phyloP scores from a whole-genome alignment of 2,113 vertebrate species.

The Syngnathoides biaculeatus region DNA sequence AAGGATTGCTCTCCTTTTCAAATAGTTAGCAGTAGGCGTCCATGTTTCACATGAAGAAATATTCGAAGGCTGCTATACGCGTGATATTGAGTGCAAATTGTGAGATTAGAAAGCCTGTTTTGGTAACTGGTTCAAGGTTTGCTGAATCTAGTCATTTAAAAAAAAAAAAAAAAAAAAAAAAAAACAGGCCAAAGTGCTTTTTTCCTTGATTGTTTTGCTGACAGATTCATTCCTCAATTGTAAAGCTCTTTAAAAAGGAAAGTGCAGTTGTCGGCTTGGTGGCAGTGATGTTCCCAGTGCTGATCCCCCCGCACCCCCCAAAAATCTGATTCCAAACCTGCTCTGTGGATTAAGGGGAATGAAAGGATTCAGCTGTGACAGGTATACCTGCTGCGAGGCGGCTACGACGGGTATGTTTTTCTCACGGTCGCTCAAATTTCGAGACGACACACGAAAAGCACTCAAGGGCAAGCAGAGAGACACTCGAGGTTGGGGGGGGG shows the following conservation, averaged over 20 bases:
- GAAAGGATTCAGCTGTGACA: conserved; percentile 68
- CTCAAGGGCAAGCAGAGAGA: conserved; percentile 24
- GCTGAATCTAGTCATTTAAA: conserved; percentile 30
- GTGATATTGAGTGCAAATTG: conserved; percentile 48
- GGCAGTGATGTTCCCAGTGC: conserved; percentile 57
- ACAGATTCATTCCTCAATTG: conserved; percentile 51
- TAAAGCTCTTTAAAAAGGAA: conserved; percentile 67
- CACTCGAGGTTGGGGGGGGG: conserved; percentile 5
- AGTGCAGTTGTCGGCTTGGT: conserved; percentile 66
- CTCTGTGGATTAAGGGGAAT: conserved; percentile 65
- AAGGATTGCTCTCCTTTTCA: conserved; percentile 37
- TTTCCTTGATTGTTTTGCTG: conserved; percentile 45
- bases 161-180: conserved; percentile 53
- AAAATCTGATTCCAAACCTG: conserved; percentile 70
- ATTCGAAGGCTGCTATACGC: conserved; percentile 41
- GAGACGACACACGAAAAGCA: conserved; percentile 48
- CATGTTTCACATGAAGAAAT: conserved; percentile 39
- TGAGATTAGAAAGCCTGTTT: conserved; percentile 58
- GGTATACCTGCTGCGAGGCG: conserved; percentile 59
- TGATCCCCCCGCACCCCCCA: conserved; percentile 51
- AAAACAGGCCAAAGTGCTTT: conserved; percentile 48
- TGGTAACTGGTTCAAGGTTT: conserved; percentile 25
- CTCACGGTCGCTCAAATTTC: conserved; percentile 37
- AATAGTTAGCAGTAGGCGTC: conserved; percentile 41
- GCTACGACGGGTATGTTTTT: conserved; percentile 48